Evolutionary conservation across 1,140 invertebrate species (phyloP), one percentile per base, ranked within the genome.

Genomic region (Dolichoris vasculosae): DNA sequence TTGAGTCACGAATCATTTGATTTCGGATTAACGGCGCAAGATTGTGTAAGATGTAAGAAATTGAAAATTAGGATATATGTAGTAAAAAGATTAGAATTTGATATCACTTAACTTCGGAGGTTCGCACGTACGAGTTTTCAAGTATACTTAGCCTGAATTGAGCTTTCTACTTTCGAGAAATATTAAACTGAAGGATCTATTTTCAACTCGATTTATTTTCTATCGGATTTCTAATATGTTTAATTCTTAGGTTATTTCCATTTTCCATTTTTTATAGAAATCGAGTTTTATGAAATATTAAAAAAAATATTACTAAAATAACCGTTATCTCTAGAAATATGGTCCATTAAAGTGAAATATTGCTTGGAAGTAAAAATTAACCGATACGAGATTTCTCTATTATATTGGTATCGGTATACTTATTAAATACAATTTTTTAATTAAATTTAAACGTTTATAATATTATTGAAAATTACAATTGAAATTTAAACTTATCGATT

Each of bases 271-370:
- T 73, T 43, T 73, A 73, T 43, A 8, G 38, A 43, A 43, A 73
- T 73, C 26, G 38, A 43, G 38, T 43, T 73, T 73, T 43, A n/a
- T 43, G 17, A 43, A 43, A 13, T 20, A 73, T 17, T 8, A 38
- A 26, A 26, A 38, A 11, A 40, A 32, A 71, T 32, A 32, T 71
- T 20, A 71, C 35, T 71, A 71, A 71, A 71, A 40, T 71, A 71
- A 71, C 69, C 40, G 17, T 20, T 40, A 40, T 71, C 17, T 71
- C 69, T 71, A 71, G 35, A 73, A 73, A 73, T 73, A 43, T 73
- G 69, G 7, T 43, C 38, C 32, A n/a, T 43, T 73, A 73, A 73
- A 73, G 1, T 73, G 40, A 73, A 73, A 73, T 73, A 43, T 73
- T 73, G 11, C 69, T n/a, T 17, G 69, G 43, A 43, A 73, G 3